Base-by-base conservation (phyloP, 2,888 invertebrate genomes). In the Agriopis leucophaearia region DNA sequence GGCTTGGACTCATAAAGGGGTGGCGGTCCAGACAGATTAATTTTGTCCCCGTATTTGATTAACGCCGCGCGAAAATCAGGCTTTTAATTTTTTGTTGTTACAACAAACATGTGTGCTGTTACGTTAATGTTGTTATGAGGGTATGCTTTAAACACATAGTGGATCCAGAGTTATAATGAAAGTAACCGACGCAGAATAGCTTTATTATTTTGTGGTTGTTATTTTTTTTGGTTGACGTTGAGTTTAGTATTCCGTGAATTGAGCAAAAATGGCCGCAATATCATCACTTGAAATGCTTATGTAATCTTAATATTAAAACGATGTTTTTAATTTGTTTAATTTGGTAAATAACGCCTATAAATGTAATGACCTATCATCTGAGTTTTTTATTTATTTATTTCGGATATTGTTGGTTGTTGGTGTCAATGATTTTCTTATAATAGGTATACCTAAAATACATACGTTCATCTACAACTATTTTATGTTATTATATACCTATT, bases 21-120 rank as follows among this genome's bases (percentile, higher is more conserved):
- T 77, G 75, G 77, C 74, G 76, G 77, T 74, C 74, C 76, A 79
- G 80, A 83, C 81, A 83, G 84, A 87, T 88, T 87, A 85, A 88
- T 89, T 86, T 83, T 82, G 81, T 80, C 81, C 76, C 78, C 81
- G 74, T 83, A 83, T 86, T 84, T 87, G 72, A 73, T 70, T 71
- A 76, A 71, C 68, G 67, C 60, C 61, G 66, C 68, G 61, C 61
- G 70, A 69, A 73, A 76, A 76, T 74, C 73, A 64, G 62, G 74
- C 66, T 54, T 71, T 71, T 67, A 70, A 67, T 74, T 73, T 75
- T 72, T 69, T 73, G 71, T 72, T 73, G 54, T 72, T 66, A 60
- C 63, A 60, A 65, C 66, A 72, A 71, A 73, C 66, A 75, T 64
- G 36, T 65, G 50, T 50, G 64, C 56, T 64, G 54, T 60, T 38